Evolutionary conservation across 2,888 invertebrate species (phyloP).

Genomic region (Sericinus montela): DNA sequence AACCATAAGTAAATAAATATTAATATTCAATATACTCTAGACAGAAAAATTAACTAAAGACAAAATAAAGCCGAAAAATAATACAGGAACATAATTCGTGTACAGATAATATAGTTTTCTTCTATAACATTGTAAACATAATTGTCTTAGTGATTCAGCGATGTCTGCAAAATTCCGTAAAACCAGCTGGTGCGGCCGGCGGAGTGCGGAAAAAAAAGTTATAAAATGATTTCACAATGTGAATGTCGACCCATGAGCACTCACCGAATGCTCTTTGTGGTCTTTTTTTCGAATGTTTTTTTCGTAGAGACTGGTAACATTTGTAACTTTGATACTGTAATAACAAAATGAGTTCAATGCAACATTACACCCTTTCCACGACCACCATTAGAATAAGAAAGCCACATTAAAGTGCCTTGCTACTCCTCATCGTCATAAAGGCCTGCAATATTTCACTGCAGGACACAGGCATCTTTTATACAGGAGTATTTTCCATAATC

Average conservation of each 20-base stretch:
- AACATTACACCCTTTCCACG: not conserved
- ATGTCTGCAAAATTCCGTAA: not conserved
- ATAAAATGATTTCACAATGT: conserved; percentile 1
- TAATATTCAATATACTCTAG: too few species aligned
- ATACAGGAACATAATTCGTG: too few species aligned
- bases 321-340: not conserved
- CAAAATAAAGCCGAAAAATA: too few species aligned
- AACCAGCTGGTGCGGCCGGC: not conserved
- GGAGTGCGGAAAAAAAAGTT: not conserved
- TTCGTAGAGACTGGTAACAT: not conserved
- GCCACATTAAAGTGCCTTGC: too few species aligned
- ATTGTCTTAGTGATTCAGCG: conserved; percentile 6
- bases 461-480: too few species aligned
- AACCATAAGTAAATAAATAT: too few species aligned
- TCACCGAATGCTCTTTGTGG: not conserved
- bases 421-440: too few species aligned
- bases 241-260: not conserved
- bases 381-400: too few species aligned
- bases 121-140: not conserved
- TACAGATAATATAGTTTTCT: not conserved
- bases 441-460: too few species aligned
- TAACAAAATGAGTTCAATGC: not conserved
- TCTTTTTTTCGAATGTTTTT: not conserved
- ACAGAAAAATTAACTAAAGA: too few species aligned
- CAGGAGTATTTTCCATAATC: too few species aligned